Evolutionary conservation across 2,888 invertebrate genomes (phyloP).

Genomic region (Ophioninae sp.): DNA sequence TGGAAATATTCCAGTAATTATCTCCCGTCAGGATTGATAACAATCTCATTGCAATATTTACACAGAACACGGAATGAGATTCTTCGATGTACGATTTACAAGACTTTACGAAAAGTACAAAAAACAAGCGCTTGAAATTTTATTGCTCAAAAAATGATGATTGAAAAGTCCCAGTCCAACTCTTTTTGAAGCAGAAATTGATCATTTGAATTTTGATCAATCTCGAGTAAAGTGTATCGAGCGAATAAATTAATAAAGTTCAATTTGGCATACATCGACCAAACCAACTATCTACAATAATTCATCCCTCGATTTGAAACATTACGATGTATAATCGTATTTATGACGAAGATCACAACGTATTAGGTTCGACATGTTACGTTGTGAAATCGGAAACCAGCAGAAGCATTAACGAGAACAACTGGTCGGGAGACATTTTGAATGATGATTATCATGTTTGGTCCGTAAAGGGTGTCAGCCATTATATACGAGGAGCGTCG

Average conservation of each 20-base stretch:
- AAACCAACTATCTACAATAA: too few relatives aligned
- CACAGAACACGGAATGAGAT: neutral
- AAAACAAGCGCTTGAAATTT: neutral
- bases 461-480: neutral
- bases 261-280: neutral
- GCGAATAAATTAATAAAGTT: neutral
- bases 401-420: neutral
- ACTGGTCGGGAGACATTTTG: neutral
- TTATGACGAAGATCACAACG: neutral
- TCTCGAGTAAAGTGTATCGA: neutral
- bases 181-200: neutral
- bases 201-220: neutral
- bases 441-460: neutral
- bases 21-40: neutral
- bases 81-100: neutral
- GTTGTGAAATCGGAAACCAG: neutral
- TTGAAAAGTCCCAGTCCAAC: neutral
- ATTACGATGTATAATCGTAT: neutral
- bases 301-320: neutral
- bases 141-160: neutral
- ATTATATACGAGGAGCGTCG: neutral
- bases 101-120: neutral
- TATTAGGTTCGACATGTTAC: neutral
- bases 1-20: neutral
- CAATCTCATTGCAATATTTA: neutral